phyloP scores from a whole-genome alignment of 2,113 vertebrate species.

The Alectura lathami region DNA sequence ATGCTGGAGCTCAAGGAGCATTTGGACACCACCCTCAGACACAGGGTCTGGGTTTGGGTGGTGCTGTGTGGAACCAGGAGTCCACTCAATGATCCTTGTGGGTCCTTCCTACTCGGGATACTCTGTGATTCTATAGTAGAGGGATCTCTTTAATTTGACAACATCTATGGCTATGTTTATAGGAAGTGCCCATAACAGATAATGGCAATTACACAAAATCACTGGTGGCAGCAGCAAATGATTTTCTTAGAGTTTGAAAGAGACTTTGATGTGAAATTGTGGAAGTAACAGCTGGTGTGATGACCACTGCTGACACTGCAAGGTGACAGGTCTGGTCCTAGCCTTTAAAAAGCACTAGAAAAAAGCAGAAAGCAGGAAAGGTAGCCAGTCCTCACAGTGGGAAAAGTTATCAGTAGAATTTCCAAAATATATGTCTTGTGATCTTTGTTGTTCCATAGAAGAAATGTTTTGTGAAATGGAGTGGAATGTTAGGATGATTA shows the following conservation, averaged over 20 bases:
- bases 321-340: not conserved
- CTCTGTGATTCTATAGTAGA: not conserved
- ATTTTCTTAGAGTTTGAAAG: not conserved
- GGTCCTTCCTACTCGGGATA: not conserved
- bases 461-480: not conserved
- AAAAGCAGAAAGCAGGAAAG: not conserved
- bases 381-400: not conserved
- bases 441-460: rapidly evolving
- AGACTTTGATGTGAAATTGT: not conserved
- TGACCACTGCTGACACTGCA: not conserved
- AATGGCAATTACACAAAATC: not conserved
- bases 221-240: not conserved
- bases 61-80: not conserved
- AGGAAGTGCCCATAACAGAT: rapidly evolving
- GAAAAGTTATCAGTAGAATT: not conserved
- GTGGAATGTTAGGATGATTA: not conserved
- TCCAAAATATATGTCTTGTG: not conserved
- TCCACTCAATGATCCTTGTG: not conserved
- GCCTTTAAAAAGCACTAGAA: not conserved
- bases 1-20: not conserved
- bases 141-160: not conserved
- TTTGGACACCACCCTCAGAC: not conserved
- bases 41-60: not conserved
- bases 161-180: not conserved
- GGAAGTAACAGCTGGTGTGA: not conserved